Evolutionary conservation across 2,113 vertebrate species (phyloP), one percentile per base, ranked within the genome.

Genomic region (Mesocricetus auratus): DNA sequence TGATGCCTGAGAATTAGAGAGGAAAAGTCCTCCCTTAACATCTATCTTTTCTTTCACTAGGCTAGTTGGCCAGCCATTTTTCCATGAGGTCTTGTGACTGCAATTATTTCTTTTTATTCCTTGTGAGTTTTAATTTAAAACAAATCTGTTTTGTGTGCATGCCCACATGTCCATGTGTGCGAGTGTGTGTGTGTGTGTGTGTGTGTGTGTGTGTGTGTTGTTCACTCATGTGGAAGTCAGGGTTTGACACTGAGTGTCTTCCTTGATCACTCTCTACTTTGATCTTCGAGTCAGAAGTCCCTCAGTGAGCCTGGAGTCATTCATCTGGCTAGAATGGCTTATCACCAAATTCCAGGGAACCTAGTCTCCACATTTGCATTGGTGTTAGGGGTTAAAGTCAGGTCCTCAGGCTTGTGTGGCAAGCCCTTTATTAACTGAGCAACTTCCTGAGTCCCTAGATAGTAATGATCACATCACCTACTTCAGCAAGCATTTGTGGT

Each of bases 21-120:
- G 94, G 45, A 60, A 69, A 75, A 47, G 71, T 6, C 47, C 21
- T 56, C n/a, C 16, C 26, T 91, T 11, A 0, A 47, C 29, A 36
- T 53, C 53, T 91, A 26, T 71, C 47, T 71, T 90, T 95, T 89
- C 24, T 85, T 96, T 95, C 9, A 6, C 77, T 68, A 62, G 91
- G 45, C 42, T 60, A 85, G 22, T 47, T 79, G 58, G 29, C 36
- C 69, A 81, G 73, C 95, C 39, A 82, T n/a, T 82, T 71, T 86
- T 85, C 74, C 86, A 94, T 24, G n/a, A 75, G 87, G 6, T 4
- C 21, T 82, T 94, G 74, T 47, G n/a, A 31, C 85, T 86, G 15
- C n/a, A 62, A 45, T 19, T 64, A 64, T 62, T 31, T 33, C 47
- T 62, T 31, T 33, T 47, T 16, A 16, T 42, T 62, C n/a, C 22